Conservation (phyloP, 2,113 vertebrate species). For the Promerops cafer region DNA sequence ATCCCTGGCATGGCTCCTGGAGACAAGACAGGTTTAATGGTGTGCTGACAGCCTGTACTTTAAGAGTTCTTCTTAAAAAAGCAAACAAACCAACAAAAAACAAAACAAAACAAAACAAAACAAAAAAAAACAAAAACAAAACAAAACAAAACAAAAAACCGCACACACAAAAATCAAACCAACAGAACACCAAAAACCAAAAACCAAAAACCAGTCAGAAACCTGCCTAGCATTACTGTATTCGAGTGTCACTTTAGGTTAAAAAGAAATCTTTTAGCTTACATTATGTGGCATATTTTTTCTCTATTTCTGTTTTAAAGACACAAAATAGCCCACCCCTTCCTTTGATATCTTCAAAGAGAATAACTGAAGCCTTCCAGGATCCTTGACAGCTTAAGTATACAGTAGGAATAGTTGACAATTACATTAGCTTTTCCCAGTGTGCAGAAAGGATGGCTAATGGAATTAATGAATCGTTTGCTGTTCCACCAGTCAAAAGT, state of each 20-base stretch:
- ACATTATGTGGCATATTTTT: background rate
- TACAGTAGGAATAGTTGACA: conserved; percentile 25
- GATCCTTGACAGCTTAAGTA: conserved; percentile 57
- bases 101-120: background rate
- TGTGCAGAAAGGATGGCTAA: conserved; percentile 37
- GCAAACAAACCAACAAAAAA: background rate
- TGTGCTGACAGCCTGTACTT: background rate
- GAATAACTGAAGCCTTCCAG: conserved; percentile 45
- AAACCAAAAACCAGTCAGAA: conserved; percentile 2
- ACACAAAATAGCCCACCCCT: conserved; percentile 20
- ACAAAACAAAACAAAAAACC: background rate
- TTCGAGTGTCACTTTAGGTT: background rate
- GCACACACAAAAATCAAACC: background rate
- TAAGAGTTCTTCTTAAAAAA: background rate
- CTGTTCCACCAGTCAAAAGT: conserved; percentile 30
- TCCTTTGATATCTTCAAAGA: conserved; percentile 29
- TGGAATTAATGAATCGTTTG: conserved; percentile 47
- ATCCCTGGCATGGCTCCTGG: background rate
- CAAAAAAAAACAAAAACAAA: background rate
- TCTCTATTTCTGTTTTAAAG: conserved; percentile 19
- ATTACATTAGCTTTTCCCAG: conserved; percentile 38
- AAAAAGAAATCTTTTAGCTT: conserved; percentile 19
- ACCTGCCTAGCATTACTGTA: background rate
- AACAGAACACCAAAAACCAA: background rate
- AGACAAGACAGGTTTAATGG: background rate